Evolutionary conservation across 35 echinoderm and acorn worm genomes (phyloP).

Genomic region (Lytechinus variegatus): DNA sequence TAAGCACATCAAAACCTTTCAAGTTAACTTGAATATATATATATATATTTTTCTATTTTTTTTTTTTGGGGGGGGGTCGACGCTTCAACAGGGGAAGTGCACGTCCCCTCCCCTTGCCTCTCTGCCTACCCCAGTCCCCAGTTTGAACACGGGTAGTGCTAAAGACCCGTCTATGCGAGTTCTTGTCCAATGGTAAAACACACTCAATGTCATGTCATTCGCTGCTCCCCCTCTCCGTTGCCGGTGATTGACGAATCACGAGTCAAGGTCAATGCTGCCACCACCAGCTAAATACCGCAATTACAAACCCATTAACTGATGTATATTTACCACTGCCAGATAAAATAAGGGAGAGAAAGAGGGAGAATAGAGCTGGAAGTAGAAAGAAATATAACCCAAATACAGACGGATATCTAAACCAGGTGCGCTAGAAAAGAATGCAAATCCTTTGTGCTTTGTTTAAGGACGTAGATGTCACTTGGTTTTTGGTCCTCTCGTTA

Average conservation of each 20-base stretch:
- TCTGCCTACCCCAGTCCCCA: not conserved
- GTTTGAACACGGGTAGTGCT: too few relatives aligned
- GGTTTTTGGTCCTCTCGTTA: not conserved
- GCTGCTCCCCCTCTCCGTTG: not conserved
- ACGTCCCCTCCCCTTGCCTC: not conserved
- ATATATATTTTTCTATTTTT: too few relatives aligned
- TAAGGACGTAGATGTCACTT: not conserved
- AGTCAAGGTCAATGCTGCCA: slow-evolving; percentile 1
- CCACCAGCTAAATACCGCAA: slow-evolving; percentile 34
- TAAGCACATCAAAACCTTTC: too few relatives aligned
- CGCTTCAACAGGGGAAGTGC: not conserved
- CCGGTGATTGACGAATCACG: slow-evolving; percentile 27
- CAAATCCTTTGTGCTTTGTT: slow-evolving; percentile 43
- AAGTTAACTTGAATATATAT: too few relatives aligned
- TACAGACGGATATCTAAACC: slow-evolving; percentile 23
- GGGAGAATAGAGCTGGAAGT: not conserved
- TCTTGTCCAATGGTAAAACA: not conserved
- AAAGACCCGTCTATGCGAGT: not conserved
- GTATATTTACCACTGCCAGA: not conserved
- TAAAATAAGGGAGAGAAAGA: not conserved
- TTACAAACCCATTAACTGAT: slow-evolving; percentile 25
- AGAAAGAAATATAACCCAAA: slow-evolving; percentile 19
- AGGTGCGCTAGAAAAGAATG: slow-evolving; percentile 32
- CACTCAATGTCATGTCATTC: not conserved
- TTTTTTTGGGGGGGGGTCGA: too few relatives aligned